These are phyloP conservation scores for Abrostola tripartita DNA, from an alignment of 2,888 invertebrate species.

Conservation along the genomic window DNA sequence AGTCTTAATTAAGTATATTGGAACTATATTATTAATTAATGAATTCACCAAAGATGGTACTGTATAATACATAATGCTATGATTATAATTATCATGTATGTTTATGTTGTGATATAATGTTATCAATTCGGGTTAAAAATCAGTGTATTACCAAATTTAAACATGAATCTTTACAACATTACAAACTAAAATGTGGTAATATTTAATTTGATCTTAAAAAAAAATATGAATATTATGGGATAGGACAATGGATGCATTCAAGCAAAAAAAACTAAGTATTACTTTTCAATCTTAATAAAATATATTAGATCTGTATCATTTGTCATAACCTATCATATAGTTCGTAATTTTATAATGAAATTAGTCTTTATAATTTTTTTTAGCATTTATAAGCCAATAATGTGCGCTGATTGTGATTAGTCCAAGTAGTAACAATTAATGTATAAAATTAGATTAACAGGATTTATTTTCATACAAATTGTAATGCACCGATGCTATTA, in stretches of 20 bases:
- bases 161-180: slow-evolving; percentile 4
- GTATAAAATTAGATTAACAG: not conserved
- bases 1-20: slow-evolving; percentile 44
- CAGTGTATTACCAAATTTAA: slow-evolving; percentile 16
- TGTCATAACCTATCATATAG: slow-evolving; percentile 1
- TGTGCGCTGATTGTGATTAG: not conserved
- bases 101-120: slow-evolving; percentile 44
- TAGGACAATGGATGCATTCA: slow-evolving; percentile 5
- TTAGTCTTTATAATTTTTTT: slow-evolving; percentile 5
- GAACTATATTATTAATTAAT: slow-evolving; percentile 43
- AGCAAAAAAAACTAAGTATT: slow-evolving; percentile 5
- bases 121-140: slow-evolving; percentile 38
- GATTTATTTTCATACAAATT: slow-evolving; percentile 13
- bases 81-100: slow-evolving; percentile 35
- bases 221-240: slow-evolving; percentile 4
- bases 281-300: slow-evolving; percentile 10
- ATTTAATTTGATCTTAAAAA: not conserved
- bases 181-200: not conserved
- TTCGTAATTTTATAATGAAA: not conserved
- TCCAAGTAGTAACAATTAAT: slow-evolving; percentile 6
- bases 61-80: slow-evolving; percentile 46
- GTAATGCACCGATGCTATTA: not conserved
- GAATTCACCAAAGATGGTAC: slow-evolving; percentile 56
- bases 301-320: slow-evolving; percentile 17
- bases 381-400: slow-evolving; percentile 12